Conservation (phyloP, 2,113 vertebrate species). For the Gnathonemus longibarbis region DNA sequence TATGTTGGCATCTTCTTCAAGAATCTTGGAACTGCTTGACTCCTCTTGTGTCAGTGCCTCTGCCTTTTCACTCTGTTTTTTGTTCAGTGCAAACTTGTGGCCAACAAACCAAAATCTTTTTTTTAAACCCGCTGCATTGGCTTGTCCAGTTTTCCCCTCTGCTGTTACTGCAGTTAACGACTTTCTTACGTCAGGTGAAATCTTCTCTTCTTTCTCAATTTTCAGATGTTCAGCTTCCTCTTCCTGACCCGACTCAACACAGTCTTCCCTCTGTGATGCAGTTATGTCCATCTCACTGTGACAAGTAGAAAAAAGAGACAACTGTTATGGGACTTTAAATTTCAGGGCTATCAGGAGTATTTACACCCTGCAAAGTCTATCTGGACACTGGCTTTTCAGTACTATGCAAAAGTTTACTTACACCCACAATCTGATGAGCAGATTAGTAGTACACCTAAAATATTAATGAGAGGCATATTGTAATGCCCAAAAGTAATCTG, state of each 20-base stretch:
- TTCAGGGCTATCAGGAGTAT: neutral
- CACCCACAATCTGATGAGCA: neutral
- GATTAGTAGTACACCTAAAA: neutral
- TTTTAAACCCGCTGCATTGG: slow-evolving; percentile 75
- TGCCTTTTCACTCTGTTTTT: slow-evolving; percentile 64
- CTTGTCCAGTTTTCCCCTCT: slow-evolving; percentile 55
- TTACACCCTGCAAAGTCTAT: neutral
- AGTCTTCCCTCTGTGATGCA: slow-evolving; percentile 55
- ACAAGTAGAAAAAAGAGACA: slow-evolving; percentile 12
- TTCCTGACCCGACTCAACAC: slow-evolving; percentile 46
- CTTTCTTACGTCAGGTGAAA: slow-evolving; percentile 39
- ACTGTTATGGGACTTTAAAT: neutral
- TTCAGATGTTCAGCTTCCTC: slow-evolving; percentile 40
- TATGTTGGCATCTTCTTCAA: neutral
- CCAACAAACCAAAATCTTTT: slow-evolving; percentile 83
- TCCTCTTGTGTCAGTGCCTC: slow-evolving; percentile 60
- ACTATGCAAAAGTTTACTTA: neutral
- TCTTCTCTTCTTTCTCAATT: slow-evolving; percentile 46
- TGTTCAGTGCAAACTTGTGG: slow-evolving; percentile 82
- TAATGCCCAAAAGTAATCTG: neutral
- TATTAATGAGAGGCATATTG: neutral
- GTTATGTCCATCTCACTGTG: slow-evolving; percentile 56
- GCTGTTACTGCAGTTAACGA: slow-evolving; percentile 50
- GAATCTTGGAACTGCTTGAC: slow-evolving; percentile 17
- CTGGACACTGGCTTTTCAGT: neutral